phyloP scores from a whole-genome alignment of 2,888 invertebrate species.

The Eurytoma adleriae region DNA sequence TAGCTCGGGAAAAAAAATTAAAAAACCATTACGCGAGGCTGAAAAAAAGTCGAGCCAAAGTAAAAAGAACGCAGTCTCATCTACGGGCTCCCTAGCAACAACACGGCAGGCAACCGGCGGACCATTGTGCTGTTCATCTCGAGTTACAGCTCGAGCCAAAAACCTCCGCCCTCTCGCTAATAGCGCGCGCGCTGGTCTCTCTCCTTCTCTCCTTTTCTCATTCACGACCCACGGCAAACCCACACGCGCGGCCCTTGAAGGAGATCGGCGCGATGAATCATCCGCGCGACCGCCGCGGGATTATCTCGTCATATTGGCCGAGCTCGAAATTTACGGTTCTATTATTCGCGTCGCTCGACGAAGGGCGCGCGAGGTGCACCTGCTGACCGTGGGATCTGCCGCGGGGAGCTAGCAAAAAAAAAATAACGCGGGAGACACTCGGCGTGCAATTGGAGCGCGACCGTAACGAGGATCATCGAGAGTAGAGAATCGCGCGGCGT shows the following conservation, averaged over 20 bases:
- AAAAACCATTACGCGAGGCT: background rate
- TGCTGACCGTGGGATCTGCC: slow-evolving; percentile 33
- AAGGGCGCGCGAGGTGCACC: background rate
- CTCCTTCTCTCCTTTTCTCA: slow-evolving; percentile 4
- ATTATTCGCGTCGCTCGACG: slow-evolving; percentile 32
- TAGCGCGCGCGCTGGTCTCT: background rate
- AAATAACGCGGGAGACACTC: background rate
- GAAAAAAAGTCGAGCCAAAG: background rate
- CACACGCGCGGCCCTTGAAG: slow-evolving; percentile 8
- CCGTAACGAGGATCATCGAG: background rate
- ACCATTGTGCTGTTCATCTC: slow-evolving; percentile 40
- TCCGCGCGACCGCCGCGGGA: slow-evolving; percentile 6
- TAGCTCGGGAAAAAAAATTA: background rate
- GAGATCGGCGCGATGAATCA: slow-evolving; percentile 33
- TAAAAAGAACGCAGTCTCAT: background rate
- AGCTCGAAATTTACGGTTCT: slow-evolving; percentile 44
- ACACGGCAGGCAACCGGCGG: slow-evolving; percentile 13
- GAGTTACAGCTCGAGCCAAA: slow-evolving; percentile 17
- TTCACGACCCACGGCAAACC: background rate
- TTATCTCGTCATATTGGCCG: slow-evolving; percentile 48
- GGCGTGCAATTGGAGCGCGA: slow-evolving; percentile 31
- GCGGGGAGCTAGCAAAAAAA: background rate
- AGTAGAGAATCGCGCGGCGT: background rate
- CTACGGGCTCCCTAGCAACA: background rate
- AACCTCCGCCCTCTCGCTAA: slow-evolving; percentile 14